Conservation (phyloP, 37 sponge, comb jelly and placozoan species). For the Diacarnus erythraeanus region DNA sequence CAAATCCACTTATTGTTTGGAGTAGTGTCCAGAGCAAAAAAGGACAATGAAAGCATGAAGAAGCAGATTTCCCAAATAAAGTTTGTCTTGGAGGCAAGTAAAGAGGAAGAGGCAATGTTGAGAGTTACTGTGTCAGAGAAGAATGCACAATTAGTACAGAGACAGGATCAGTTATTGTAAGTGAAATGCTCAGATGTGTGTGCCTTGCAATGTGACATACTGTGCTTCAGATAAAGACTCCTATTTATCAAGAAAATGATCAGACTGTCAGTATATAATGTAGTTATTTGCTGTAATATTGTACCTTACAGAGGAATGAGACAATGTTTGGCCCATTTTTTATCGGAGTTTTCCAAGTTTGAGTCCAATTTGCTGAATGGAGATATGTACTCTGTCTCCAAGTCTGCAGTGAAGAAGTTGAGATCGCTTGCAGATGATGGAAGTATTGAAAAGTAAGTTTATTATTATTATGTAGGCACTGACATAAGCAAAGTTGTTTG, state of each 20-base stretch:
- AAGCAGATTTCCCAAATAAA: neutral
- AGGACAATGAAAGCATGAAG: neutral
- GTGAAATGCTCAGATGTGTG: neutral
- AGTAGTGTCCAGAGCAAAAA: neutral
- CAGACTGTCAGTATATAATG: neutral
- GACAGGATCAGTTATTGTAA: conserved; percentile 37
- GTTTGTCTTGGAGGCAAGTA: neutral
- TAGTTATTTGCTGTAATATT: too few species aligned
- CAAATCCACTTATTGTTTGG: neutral
- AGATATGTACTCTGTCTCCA: conserved; percentile 4
- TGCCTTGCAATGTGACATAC: neutral
- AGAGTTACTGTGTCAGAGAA: conserved; percentile 32
- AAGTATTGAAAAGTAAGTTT: conserved; percentile 4
- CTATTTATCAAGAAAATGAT: neutral
- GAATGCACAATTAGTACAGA: conserved; percentile 22
- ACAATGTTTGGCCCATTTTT: conserved; percentile 41
- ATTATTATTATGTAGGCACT: too few species aligned
- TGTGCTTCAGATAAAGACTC: too few species aligned
- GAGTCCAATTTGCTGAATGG: neutral
- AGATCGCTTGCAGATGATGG: conserved; percentile 30
- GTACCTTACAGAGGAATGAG: conserved; percentile 23
- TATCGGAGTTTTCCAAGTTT: conserved; percentile 1
- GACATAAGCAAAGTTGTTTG: too few species aligned
- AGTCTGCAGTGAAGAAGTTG: conserved; percentile 12
- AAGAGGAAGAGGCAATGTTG: conserved; percentile 31